A percentile compares a stretch with the other conserved stretches of the same genome.
These are phyloP conservation scores for Leucophenga maculata DNA, from an alignment of 2,888 invertebrate genomes.

Conservation along the genomic window DNA sequence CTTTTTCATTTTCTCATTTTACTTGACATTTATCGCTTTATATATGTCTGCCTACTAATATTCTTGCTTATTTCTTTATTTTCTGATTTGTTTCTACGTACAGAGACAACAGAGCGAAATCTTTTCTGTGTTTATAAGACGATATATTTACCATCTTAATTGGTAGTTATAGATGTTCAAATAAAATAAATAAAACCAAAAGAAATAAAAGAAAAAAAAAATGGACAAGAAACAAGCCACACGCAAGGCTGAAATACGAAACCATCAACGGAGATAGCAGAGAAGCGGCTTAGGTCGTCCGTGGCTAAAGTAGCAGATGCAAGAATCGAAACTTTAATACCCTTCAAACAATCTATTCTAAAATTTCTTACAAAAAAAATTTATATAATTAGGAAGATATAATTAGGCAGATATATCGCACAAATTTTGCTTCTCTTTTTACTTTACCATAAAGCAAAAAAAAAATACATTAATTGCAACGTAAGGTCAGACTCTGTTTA, in stretches of 20 bases:
- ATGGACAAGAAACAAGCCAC: slow-evolving; percentile 9
- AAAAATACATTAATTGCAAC: too few relatives aligned
- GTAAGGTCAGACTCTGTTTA: too few relatives aligned
- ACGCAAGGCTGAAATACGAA: background rate
- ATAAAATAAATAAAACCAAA: slow-evolving; percentile 28
- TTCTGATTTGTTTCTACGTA: background rate
- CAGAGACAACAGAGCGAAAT: background rate
- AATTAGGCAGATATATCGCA: too few relatives aligned
- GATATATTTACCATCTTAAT: slow-evolving; percentile 59
- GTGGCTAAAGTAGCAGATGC: too few relatives aligned
- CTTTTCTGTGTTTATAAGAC: slow-evolving; percentile 43
- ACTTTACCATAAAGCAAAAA: too few relatives aligned
- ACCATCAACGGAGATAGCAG: background rate
- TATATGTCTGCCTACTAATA: slow-evolving; percentile 24
- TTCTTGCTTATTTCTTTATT: slow-evolving; percentile 1
- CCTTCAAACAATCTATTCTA: background rate
- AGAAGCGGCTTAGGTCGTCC: too few relatives aligned
- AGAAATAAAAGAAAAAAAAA: slow-evolving; percentile 11
- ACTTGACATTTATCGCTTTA: slow-evolving; percentile 64
- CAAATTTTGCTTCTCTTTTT: too few relatives aligned
- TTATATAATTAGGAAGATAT: too few relatives aligned
- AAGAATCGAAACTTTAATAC: too few relatives aligned
- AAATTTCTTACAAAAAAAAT: too few relatives aligned
- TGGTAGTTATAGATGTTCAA: slow-evolving; percentile 56
- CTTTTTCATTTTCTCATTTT: slow-evolving; percentile 38